phyloP scores from a whole-genome alignment of 2,113 vertebrate genomes.

The Colaptes auratus region DNA sequence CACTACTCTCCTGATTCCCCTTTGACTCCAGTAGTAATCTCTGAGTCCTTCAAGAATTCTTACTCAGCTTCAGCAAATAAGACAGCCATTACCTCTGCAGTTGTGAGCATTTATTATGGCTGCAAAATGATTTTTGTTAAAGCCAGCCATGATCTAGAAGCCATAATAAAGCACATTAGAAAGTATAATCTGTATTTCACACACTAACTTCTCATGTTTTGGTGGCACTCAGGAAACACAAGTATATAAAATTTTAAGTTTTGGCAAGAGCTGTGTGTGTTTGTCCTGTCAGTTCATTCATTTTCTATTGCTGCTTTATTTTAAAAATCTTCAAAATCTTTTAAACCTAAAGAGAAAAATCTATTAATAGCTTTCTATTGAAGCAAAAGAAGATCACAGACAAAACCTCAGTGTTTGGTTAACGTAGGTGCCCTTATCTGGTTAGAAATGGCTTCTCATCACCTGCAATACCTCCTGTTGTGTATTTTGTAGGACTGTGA shows the following conservation, averaged over 20 bases:
- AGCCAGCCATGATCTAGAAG: not conserved
- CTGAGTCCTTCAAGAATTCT: slow-evolving; percentile 36
- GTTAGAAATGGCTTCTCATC: not conserved
- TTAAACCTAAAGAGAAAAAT: slow-evolving; percentile 23
- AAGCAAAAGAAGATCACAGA: slow-evolving; percentile 19
- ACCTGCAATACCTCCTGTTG: not conserved
- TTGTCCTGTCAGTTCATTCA: not conserved
- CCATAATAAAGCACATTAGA: not conserved
- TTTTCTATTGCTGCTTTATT: not conserved
- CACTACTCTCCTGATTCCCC: not conserved
- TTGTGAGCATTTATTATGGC: slow-evolving; percentile 30
- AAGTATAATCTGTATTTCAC: not conserved
- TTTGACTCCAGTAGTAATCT: not conserved
- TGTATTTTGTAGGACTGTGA: not conserved
- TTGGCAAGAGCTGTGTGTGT: slow-evolving; percentile 24
- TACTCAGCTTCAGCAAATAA: slow-evolving; percentile 32
- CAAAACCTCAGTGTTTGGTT: slow-evolving; percentile 18
- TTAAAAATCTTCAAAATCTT: not conserved
- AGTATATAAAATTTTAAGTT: slow-evolving; percentile 5
- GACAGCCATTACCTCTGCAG: slow-evolving; percentile 30
- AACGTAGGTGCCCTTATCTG: not conserved
- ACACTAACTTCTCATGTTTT: not conserved
- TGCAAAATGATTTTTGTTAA: slow-evolving; percentile 41
- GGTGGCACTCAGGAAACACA: slow-evolving; percentile 3
- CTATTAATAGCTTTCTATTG: not conserved